These are phyloP conservation scores for Synanthedon vespiformis DNA, from an alignment of 2,888 invertebrate species.

Conservation along the genomic window DNA sequence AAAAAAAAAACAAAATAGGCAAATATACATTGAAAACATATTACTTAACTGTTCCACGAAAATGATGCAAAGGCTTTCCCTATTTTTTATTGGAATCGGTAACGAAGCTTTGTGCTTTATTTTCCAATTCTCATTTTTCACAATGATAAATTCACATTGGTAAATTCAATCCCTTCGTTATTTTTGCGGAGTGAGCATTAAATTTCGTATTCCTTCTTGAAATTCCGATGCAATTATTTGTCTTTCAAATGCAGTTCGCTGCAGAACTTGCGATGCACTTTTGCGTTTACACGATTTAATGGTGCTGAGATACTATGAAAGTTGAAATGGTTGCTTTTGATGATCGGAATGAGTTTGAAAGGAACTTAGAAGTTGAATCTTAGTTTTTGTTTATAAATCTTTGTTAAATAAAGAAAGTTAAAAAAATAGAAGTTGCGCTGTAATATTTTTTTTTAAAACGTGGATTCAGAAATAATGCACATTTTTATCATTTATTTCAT, in stretches of 20 bases:
- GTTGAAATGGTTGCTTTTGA: slow-evolving; percentile 8
- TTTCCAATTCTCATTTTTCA: slow-evolving; percentile 20
- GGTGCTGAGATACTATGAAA: slow-evolving; percentile 23
- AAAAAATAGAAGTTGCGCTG: too few relatives aligned
- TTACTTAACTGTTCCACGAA: background rate
- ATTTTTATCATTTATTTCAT: too few relatives aligned
- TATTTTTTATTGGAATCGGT: background rate
- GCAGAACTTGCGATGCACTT: slow-evolving; percentile 30
- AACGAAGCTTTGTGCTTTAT: slow-evolving; percentile 6
- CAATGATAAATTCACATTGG: slow-evolving; percentile 10
- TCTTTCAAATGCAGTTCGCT: slow-evolving; percentile 40
- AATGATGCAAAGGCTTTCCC: background rate
- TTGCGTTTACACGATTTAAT: slow-evolving; percentile 24
- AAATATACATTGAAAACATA: background rate
- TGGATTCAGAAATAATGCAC: too few relatives aligned
- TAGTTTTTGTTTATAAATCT: too few relatives aligned
- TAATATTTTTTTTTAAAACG: too few relatives aligned
- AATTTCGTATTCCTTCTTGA: slow-evolving; percentile 39
- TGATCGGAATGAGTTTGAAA: background rate
- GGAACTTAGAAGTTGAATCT: too few relatives aligned
- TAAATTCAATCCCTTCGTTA: slow-evolving; percentile 13
- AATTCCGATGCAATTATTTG: slow-evolving; percentile 44
- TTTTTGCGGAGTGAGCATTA: slow-evolving; percentile 33
- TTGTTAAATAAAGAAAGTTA: too few relatives aligned
- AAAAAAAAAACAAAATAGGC: too few relatives aligned